Base-by-base conservation (phyloP, 1,140 invertebrate genomes). In the Arion vulgaris region DNA sequence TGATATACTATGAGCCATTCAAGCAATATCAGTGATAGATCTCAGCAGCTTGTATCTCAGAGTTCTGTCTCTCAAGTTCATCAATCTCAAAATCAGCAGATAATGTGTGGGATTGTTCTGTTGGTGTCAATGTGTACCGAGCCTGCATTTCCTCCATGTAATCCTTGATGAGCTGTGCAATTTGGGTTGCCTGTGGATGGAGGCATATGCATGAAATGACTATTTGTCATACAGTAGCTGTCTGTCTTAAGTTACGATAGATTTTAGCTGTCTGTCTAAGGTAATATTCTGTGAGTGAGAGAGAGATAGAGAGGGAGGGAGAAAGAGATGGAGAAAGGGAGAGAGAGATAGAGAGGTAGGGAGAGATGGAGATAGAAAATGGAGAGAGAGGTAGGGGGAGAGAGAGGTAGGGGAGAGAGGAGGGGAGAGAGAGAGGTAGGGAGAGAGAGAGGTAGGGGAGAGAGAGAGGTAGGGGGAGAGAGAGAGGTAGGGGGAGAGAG, bases 111-210 rank as follows among this genome's bases (percentile, higher is more conserved):
- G 79, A 49, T 69, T 82, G 81, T 19, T 86, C 83, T 15, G 86
- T 79, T 23, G 86, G 85, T 9, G 79, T 57, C 19, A 89, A 84
- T 77, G 89, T 73, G 57, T 84, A 88, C 9, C 87, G 85, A 26
- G 86, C 82, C 74, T 90, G 88, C 68, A 91, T 81, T 49, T 91
- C 91, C 23, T 88, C 87, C 57, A 88, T 90, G 91, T 98, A 98
- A 91, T 98, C 97, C 88, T 96, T 95, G 83, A 98, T 97, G 75
- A 98, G 94, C 83, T 97, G 97, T 57, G 96, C 96, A 90, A 98
- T 98, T 93, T 98, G 97, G 92, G 96, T 96, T 83, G 97, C 97
- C 96, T 97, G 92, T 13, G 93, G 86, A 74, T 11, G 26, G 39
- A 17, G 4, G 2, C n/a, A 66, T 15, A 32, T 2, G 32, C 28